Percentiles rank a stretch among this genome's conserved stretches.
These are phyloP conservation scores for Bombus pascuorum DNA, from an alignment of 1,140 invertebrate species.

Conservation along the genomic window DNA sequence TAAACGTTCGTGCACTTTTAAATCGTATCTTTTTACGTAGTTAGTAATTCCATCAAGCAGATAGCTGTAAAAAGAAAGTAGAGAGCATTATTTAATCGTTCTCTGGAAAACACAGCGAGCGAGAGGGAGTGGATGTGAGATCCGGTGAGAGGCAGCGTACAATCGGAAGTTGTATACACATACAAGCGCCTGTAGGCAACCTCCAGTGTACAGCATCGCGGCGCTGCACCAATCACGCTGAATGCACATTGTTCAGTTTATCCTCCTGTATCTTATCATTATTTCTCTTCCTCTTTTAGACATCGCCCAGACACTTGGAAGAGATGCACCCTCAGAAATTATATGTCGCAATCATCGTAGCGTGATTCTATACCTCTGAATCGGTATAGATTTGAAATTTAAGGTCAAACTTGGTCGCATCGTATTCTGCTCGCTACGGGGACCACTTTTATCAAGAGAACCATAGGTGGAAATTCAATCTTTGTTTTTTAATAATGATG, in stretches of 20 bases:
- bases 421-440: no score
- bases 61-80: background rate
- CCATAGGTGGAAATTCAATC: no score
- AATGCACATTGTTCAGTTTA: conserved; percentile 79
- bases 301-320: conserved; percentile 50
- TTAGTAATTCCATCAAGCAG: background rate
- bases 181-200: conserved; percentile 53
- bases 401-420: no score
- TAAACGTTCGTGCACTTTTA: background rate
- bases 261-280: conserved; percentile 48
- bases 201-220: conserved; percentile 36
- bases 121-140: background rate
- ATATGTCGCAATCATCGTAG: background rate
- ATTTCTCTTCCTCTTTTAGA: conserved; percentile 42
- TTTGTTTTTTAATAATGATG: no score
- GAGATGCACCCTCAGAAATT: conserved; percentile 34
- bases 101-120: conserved; percentile 26
- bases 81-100: conserved; percentile 59
- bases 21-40: background rate
- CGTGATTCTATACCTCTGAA: no score
- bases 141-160: background rate
- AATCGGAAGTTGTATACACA: conserved; percentile 6
- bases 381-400: no score
- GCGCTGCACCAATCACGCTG: conserved; percentile 76
- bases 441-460: no score